Base-by-base conservation (phyloP, 1,140 invertebrate species). In the Zaprionus tsacasi region DNA sequence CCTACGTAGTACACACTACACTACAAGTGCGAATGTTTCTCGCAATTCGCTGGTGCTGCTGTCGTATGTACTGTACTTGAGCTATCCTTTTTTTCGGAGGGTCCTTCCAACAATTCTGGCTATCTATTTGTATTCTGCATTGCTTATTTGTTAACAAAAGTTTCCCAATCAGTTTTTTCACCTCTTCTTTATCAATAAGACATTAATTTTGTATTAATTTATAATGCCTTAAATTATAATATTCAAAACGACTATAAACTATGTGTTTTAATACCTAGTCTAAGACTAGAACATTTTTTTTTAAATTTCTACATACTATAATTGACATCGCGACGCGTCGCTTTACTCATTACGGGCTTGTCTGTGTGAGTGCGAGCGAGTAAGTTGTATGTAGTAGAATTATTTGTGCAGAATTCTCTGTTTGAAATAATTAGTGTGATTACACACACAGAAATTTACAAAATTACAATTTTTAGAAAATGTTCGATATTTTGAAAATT, bases 121-220 rank as follows among this genome's bases (percentile, higher is more conserved):
- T 72, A 55, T 66, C 74, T 30, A 30, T 30, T 56, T 59, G 63
- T 85, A 55, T 71, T 67, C 56, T 70, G 36, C 40, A 59, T 71
- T 45, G 13, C 30, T 30, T 69, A 48, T 78, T 67, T 75, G 78
- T 68, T 88, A 87, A 88, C 70, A 64, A 43, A 64, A 38, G 58
- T 70, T 74, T 70, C 59, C 77, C 57, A 67, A 40, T 80, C 50
- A 71, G 56, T 78, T 50, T 50, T 50, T 50, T 50, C 45, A 40
- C 64, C 60, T 68, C 59, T 63, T 69, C 64, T 70, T 79, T 80
- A 83, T 70, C 77, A 80, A 59, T 69, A 82, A 87, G 82, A 72
- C 45, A 72, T 81, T 87, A 87, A 88, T 79, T 88, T 87, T 88
- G 82, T 87, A 87, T 88, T 87, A 87, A 87, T 87, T 87, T 87